Percentiles rank a stretch among this genome's conserved stretches.
Evolutionary conservation across 2,113 vertebrate genomes (phyloP).

Genomic region (Neogale vison): DNA sequence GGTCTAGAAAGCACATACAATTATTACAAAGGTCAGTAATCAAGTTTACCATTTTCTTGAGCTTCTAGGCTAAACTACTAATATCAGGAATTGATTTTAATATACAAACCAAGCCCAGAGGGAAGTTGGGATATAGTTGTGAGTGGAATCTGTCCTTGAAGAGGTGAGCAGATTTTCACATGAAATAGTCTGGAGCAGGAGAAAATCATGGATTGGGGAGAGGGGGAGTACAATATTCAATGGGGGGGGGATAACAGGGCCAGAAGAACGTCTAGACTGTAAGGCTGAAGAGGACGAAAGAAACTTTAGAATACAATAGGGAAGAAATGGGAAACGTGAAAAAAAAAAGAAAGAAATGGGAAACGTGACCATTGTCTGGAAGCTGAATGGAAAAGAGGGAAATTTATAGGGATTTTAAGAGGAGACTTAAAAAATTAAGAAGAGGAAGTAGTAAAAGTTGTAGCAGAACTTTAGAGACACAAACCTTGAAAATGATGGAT

Average conservation of each 20-base stretch:
- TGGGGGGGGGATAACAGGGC: background rate
- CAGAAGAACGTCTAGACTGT: background rate
- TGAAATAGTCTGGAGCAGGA: background rate
- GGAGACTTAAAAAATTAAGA: background rate
- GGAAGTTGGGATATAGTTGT: background rate
- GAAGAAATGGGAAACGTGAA: background rate
- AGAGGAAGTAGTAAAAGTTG: background rate
- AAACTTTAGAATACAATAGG: background rate
- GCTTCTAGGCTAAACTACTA: background rate
- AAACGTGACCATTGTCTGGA: background rate
- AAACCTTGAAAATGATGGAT: background rate
- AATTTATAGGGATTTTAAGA: background rate
- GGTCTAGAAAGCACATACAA: background rate
- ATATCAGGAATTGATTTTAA: constrained; percentile 20
- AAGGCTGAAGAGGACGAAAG: background rate
- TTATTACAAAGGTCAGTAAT: background rate
- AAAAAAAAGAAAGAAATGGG: background rate
- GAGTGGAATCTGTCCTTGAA: background rate
- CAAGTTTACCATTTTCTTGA: background rate
- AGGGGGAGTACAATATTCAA: background rate
- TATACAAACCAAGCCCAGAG: background rate
- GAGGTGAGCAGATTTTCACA: background rate
- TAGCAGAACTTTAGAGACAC: background rate
- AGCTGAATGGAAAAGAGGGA: background rate
- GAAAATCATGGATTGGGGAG: background rate